Evolutionary conservation across 2,888 invertebrate species (phyloP).

Genomic region (Timema podura): DNA sequence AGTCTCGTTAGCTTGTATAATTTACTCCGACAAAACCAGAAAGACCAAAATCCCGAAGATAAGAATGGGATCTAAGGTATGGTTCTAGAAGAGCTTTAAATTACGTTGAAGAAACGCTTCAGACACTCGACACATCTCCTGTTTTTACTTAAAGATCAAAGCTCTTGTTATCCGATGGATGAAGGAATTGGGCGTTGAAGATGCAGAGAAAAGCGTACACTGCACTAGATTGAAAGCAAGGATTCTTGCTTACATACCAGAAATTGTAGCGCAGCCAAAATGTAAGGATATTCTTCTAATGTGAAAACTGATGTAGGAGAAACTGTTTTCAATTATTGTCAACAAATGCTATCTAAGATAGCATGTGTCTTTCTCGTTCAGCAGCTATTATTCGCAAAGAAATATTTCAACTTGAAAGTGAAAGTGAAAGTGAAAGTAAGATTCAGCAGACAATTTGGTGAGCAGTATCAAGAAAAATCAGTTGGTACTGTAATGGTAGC

Average conservation of each 20-base stretch:
- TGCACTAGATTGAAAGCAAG: neutral
- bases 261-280: neutral
- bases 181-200: neutral
- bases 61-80: too few species aligned
- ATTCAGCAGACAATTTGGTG: neutral
- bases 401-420: neutral
- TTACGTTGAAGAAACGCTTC: neutral
- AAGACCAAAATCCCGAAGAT: neutral
- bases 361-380: neutral
- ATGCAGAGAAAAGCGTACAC: neutral
- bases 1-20: neutral
- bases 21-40: slow-evolving; percentile 1
- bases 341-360: too few species aligned
- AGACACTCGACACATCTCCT: neutral
- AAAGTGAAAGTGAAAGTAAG: too few species aligned
- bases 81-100: neutral
- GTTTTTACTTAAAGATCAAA: neutral
- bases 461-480: neutral
- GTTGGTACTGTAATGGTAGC: neutral
- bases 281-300: neutral
- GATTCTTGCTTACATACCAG: neutral
- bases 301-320: slow-evolving; percentile 5
- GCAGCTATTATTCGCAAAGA: neutral
- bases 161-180: slow-evolving; percentile 3
- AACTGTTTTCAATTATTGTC: slow-evolving; percentile 1